phyloP scores from a whole-genome alignment of 2,888 invertebrate species.

The Tipula lateralis region DNA sequence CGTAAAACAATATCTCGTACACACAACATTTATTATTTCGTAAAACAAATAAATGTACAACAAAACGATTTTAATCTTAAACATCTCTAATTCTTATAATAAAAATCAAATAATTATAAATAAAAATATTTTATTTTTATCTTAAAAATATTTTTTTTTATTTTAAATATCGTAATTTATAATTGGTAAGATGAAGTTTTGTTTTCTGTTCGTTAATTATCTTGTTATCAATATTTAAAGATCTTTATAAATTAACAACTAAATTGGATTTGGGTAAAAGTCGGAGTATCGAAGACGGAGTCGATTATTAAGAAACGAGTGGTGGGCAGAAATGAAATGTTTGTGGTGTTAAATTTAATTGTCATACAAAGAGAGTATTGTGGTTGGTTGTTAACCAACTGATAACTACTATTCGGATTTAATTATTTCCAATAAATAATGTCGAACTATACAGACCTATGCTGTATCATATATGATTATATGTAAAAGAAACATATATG shows the following conservation, averaged over 20 bases:
- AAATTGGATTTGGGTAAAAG: background rate
- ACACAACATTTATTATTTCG: background rate
- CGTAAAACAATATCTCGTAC: background rate
- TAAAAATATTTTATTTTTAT: background rate
- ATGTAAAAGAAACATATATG: background rate
- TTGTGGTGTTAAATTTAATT: background rate
- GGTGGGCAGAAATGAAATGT: background rate
- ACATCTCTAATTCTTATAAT: background rate
- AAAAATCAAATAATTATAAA: background rate
- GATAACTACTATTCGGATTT: background rate
- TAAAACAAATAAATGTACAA: background rate
- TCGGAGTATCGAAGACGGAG: background rate
- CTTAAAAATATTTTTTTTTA: no score
- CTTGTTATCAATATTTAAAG: background rate
- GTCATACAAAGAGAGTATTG: background rate
- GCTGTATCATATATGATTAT: background rate
- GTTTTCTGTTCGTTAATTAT: background rate
- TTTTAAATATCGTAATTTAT: background rate
- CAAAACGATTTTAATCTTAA: background rate
- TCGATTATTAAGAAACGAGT: background rate
- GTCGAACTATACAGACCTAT: background rate
- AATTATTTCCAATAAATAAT: background rate
- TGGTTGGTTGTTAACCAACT: no score
- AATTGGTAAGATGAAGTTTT: background rate
- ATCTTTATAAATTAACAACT: background rate